phyloP scores from a whole-genome alignment of 2,888 invertebrate species.

The Fissipunctia ypsillon region DNA sequence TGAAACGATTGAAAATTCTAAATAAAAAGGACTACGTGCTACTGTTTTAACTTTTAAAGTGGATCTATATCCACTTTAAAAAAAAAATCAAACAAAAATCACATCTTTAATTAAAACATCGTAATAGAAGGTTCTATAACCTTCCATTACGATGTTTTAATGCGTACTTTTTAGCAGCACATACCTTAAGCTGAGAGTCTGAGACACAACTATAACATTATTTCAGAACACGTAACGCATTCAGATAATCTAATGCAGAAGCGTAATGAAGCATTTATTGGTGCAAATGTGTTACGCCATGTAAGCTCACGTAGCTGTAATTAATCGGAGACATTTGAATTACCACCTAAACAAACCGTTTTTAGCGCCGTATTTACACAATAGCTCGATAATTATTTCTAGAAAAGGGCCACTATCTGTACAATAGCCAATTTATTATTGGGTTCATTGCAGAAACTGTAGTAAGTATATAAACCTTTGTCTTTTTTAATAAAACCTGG shows the following conservation, averaged over 20 bases:
- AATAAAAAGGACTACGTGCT: neutral
- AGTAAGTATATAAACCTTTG: slow-evolving; percentile 36
- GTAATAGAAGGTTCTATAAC: too few species aligned
- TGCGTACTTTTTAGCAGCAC: slow-evolving; percentile 75
- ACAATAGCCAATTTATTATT: slow-evolving; percentile 35
- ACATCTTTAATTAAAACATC: too few species aligned
- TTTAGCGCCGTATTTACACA: slow-evolving; percentile 12
- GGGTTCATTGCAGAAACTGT: slow-evolving; percentile 36
- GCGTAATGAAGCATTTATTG: slow-evolving; percentile 88
- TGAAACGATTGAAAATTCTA: neutral
- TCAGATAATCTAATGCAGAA: slow-evolving; percentile 87
- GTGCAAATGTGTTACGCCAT: slow-evolving; percentile 79
- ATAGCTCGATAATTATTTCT: slow-evolving; percentile 28
- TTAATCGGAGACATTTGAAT: slow-evolving; percentile 59
- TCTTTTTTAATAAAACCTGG: slow-evolving; percentile 51
- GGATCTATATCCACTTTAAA: too few species aligned
- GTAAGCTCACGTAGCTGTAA: slow-evolving; percentile 75
- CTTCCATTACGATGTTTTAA: slow-evolving; percentile 76
- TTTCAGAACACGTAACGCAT: slow-evolving; percentile 87
- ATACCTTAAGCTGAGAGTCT: slow-evolving; percentile 72
- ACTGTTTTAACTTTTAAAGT: slow-evolving; percentile 15
- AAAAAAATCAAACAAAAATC: too few species aligned
- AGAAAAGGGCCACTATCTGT: slow-evolving; percentile 39
- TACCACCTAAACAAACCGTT: slow-evolving; percentile 23
- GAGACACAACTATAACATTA: slow-evolving; percentile 83